Evolutionary conservation across 2,888 invertebrate species (phyloP).

Genomic region (Epirrhoe alternata): DNA sequence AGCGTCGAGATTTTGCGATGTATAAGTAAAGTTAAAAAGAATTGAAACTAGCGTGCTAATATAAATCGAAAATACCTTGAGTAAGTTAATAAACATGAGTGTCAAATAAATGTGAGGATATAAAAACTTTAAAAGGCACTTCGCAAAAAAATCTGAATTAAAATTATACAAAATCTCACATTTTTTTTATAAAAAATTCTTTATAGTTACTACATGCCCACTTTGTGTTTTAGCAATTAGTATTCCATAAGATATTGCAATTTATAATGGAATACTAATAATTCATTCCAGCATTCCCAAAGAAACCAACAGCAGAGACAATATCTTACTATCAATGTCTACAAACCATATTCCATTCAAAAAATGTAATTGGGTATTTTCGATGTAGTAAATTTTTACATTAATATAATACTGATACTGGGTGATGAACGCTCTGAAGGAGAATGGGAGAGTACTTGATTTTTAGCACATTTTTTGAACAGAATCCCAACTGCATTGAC

Average conservation of each 20-base stretch:
- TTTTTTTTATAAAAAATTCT: neutral
- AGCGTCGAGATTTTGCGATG: neutral
- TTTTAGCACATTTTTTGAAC: neutral
- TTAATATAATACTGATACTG: neutral
- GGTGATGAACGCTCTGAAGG: neutral
- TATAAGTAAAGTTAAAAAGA: neutral
- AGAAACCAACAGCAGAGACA: neutral
- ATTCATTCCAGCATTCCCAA: slow-evolving; percentile 1
- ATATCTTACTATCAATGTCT: slow-evolving; percentile 3
- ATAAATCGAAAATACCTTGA: neutral
- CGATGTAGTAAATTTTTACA: neutral
- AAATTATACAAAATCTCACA: neutral
- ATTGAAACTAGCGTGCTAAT: slow-evolving; percentile 1
- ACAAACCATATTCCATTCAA: neutral
- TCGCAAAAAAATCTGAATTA: neutral
- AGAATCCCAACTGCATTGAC: neutral
- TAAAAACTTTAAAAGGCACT: neutral
- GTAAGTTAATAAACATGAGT: neutral
- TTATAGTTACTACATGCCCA: neutral
- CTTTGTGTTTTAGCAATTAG: neutral
- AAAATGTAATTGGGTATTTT: neutral
- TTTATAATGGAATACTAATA: neutral
- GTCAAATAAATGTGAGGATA: neutral
- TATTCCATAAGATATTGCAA: neutral
- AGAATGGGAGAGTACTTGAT: neutral